These are phyloP conservation scores for Tenthredo mesomela DNA, from an alignment of 2,888 invertebrate species.

Conservation along the genomic window DNA sequence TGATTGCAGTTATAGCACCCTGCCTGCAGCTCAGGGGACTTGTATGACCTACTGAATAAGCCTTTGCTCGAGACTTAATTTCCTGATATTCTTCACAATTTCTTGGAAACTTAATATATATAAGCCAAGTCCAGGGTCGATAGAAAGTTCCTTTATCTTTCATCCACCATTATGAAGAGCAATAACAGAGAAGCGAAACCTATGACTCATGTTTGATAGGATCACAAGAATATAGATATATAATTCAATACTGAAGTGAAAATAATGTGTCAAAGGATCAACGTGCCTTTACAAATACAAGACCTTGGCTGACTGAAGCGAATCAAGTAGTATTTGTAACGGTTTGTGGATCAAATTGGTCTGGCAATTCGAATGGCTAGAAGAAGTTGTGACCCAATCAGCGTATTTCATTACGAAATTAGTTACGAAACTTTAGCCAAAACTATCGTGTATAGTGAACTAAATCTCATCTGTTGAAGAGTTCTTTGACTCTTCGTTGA, in stretches of 20 bases:
- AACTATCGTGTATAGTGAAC: not conserved
- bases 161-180: not conserved
- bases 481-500: constrained; percentile 31
- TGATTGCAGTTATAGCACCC: constrained; percentile 39
- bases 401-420: constrained; percentile 21
- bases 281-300: constrained; percentile 17
- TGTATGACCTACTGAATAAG: constrained; percentile 31
- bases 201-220: not conserved
- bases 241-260: not conserved
- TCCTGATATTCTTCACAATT: not conserved
- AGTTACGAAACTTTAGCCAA: constrained; percentile 29
- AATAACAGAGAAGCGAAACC: not conserved
- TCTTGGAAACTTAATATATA: not conserved
- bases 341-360: not conserved
- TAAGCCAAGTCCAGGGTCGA: constrained; percentile 31
- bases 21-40: constrained; percentile 4
- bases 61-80: not conserved
- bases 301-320: constrained; percentile 22
- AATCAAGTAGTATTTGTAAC: constrained; percentile 18
- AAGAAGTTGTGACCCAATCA: constrained; percentile 21
- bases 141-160: constrained; percentile 15
- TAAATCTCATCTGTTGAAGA: not conserved
- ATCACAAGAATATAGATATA: not conserved
- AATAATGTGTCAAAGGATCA: not conserved
- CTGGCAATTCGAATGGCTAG: not conserved